Evolutionary conservation across 1,140 invertebrate species (phyloP).

Genomic region (Eubasilissa regina): DNA sequence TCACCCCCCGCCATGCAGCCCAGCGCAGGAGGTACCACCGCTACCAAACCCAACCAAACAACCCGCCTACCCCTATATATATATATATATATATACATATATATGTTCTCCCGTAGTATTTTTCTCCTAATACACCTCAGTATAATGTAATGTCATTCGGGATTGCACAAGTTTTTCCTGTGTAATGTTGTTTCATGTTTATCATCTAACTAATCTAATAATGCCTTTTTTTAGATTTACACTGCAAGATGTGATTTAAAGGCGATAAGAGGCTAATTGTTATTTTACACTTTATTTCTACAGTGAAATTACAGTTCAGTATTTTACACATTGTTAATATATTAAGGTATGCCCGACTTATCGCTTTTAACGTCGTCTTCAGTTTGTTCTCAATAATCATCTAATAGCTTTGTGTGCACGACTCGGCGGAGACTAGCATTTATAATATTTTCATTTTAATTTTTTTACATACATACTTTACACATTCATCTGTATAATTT

Average conservation of each 20-base stretch:
- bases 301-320: neutral
- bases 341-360: constrained; percentile 25
- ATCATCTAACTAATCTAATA: constrained; percentile 58
- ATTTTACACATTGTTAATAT: neutral
- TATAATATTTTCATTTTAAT: constrained; percentile 56
- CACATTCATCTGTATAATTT: constrained; percentile 42
- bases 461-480: constrained; percentile 46
- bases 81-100: constrained; percentile 27
- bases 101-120: constrained; percentile 43
- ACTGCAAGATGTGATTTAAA: constrained; percentile 57
- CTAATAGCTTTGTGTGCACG: constrained; percentile 61
- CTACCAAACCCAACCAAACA: constrained; percentile 1
- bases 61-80: constrained; percentile 32
- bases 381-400: constrained; percentile 60
- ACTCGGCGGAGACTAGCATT: constrained; percentile 60
- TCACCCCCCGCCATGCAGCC: constrained; percentile 63
- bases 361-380: constrained; percentile 57
- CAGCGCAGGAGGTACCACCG: constrained; percentile 67
- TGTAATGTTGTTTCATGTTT: constrained; percentile 58
- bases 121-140: constrained; percentile 49
- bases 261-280: constrained; percentile 44
- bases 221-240: constrained; percentile 58
- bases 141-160: constrained; percentile 55
- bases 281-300: neutral
- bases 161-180: constrained; percentile 60